A percentile compares a stretch with the other conserved stretches of the same genome.
These are phyloP conservation scores for Aselliscus stoliczkanus DNA, from an alignment of 2,797 vertebrate species.

Conservation along the genomic window DNA sequence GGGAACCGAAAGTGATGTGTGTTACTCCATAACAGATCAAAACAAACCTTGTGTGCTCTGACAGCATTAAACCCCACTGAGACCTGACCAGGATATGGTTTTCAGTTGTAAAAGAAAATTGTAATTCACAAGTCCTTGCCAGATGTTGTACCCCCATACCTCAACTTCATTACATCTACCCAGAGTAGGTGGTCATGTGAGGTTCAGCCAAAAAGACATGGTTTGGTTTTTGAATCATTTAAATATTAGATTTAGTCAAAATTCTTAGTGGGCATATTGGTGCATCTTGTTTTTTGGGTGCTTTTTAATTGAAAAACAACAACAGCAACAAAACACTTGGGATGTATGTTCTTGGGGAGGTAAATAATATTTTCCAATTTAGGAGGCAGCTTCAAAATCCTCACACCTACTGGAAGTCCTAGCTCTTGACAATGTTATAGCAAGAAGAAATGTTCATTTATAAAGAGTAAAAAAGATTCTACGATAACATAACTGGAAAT, in stretches of 20 bases:
- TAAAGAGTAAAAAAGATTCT: neutral
- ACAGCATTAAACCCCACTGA: slow-evolving; percentile 81
- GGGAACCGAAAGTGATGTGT: slow-evolving; percentile 81
- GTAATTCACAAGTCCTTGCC: slow-evolving; percentile 83
- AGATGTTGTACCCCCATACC: slow-evolving; percentile 79
- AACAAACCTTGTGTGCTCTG: slow-evolving; percentile 83
- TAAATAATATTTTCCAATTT: neutral
- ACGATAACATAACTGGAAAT: neutral
- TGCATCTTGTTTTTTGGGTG: neutral
- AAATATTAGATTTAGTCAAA: slow-evolving; percentile 51
- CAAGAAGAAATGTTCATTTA: neutral
- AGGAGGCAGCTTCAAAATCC: neutral
- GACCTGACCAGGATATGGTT: slow-evolving; percentile 83
- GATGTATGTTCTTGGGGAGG: neutral
- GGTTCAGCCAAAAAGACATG: slow-evolving; percentile 62
- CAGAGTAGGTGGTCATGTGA: slow-evolving; percentile 78
- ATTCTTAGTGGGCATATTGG: neutral
- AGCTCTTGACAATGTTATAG: neutral
- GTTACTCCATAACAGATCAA: slow-evolving; percentile 83
- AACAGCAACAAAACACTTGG: no score
- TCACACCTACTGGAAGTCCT: neutral
- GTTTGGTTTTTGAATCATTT: neutral
- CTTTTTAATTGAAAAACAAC: neutral
- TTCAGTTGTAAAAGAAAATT: slow-evolving; percentile 85
- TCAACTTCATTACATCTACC: slow-evolving; percentile 76